These are phyloP conservation scores for Excalfactoria chinensis DNA, from an alignment of 2,113 vertebrate species.

Conservation along the genomic window DNA sequence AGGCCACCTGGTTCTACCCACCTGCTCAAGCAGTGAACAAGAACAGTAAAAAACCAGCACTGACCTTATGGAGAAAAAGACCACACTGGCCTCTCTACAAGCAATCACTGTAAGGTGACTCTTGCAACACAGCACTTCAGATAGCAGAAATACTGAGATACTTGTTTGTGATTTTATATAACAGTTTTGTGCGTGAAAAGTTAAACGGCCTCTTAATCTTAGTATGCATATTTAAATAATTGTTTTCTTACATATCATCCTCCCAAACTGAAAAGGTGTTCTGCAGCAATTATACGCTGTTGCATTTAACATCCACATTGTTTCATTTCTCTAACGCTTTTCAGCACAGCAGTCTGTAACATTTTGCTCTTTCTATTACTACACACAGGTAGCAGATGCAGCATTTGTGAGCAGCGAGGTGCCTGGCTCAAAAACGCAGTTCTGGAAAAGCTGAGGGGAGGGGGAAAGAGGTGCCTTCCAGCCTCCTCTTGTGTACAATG, in stretches of 20 bases:
- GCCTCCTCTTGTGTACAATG: accelerated
- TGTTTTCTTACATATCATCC: neutral
- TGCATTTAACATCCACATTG: neutral
- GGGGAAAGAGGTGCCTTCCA: accelerated
- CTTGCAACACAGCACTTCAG: neutral
- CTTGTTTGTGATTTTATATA: neutral
- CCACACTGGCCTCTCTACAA: neutral
- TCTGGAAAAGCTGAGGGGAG: neutral
- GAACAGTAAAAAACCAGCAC: neutral
- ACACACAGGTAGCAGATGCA: neutral
- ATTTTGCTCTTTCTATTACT: neutral
- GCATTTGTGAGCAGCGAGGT: neutral
- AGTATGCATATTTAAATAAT: neutral
- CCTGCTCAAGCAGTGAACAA: neutral
- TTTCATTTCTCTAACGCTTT: neutral
- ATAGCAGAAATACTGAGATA: neutral
- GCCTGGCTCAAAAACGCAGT: neutral
- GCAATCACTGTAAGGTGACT: neutral
- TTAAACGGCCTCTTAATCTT: neutral
- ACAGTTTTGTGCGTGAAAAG: neutral
- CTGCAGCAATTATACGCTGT: neutral
- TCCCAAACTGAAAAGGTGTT: neutral
- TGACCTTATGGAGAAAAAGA: neutral
- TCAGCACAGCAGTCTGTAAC: neutral
- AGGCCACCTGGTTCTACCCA: neutral